Evolutionary conservation across 2,888 invertebrate species (phyloP), one percentile per base, ranked within the genome.

Genomic region (Drosophila histrio): DNA sequence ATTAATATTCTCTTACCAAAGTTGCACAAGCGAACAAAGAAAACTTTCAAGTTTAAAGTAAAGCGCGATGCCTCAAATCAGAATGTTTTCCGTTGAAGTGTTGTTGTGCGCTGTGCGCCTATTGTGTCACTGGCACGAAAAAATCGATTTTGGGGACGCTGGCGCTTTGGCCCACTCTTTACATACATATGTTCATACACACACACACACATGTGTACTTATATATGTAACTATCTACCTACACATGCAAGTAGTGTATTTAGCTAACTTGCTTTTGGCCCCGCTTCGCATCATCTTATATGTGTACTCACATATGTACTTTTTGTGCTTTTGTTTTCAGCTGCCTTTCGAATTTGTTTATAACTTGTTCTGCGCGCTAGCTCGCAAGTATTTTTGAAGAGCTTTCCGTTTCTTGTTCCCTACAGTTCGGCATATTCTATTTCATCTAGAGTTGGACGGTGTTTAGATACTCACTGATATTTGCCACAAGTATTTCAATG

Each of bases 271-370:
- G 56, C 69, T 71, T 64, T 54, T 47, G 46, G 32, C 32, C 28
- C n/a, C 30, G 44, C 60, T 77, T 77, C 63, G 65, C 65, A 52
- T 70, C 65, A 52, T 70, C 64, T 69, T 52, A 24, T 26, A 38
- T 38, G 11, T 19, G 8, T 3, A 17, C 13, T 17, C 21, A 24
- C n/a, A 36, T 13, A 43, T 26, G 39, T 15, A 41, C 32, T 22
- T 24, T 63, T 58, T 44, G 60, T 65, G 68, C 61, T 71, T 58
- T 54, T 65, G 67, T 71, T 69, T 78, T 78, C 62, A 53, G 67
- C 63, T 75, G 65, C 72, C 81, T 80, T 86, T 83, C 87, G 58
- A 79, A 79, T 83, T 83, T 83, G 86, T 86, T 83, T 86, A 81
- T 79, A 83, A 83, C 85, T 82, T 67, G 82, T 82, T 82, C 83